Percentiles rank a stretch among this genome's conserved stretches.
Conservation (phyloP, 2,113 vertebrate genomes). For the Sterna hirundo region DNA sequence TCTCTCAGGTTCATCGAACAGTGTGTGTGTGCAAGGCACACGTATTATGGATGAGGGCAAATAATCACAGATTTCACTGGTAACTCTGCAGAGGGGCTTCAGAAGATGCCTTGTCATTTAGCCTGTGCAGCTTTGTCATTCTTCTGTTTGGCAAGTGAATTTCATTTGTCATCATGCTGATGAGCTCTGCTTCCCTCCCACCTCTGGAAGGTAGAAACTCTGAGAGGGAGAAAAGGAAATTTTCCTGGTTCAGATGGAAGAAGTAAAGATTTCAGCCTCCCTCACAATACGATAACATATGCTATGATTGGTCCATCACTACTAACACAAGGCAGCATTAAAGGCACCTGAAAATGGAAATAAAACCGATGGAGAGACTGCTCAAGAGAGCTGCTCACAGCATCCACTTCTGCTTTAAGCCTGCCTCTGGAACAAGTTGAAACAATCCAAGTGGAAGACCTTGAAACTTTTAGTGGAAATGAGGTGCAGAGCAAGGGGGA, state of each 20-base stretch:
- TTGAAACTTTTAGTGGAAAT: not conserved
- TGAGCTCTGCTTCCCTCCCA: not conserved
- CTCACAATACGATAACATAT: not conserved
- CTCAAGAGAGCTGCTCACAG: not conserved
- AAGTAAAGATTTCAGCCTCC: not conserved
- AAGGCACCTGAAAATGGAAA: not conserved
- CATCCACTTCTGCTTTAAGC: not conserved
- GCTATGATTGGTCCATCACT: not conserved
- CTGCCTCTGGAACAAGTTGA: not conserved
- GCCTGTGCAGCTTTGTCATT: not conserved
- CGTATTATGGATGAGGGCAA: not conserved
- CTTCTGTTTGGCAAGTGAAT: not conserved
- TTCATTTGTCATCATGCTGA: not conserved
- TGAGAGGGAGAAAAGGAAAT: not conserved
- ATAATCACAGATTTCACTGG: not conserved
- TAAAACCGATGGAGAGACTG: not conserved
- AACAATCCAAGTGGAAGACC: not conserved
- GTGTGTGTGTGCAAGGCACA: not conserved
- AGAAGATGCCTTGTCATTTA: not conserved
- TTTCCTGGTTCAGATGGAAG: not conserved
- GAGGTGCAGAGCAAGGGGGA: not conserved
- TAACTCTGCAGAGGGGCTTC: not conserved
- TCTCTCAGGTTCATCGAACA: not conserved
- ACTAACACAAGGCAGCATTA: not conserved
- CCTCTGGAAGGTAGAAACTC: not conserved